Percentiles rank a stretch among this genome's conserved stretches.
phyloP scores from a whole-genome alignment of 2,888 invertebrate species.

The Drosophila putrida region DNA sequence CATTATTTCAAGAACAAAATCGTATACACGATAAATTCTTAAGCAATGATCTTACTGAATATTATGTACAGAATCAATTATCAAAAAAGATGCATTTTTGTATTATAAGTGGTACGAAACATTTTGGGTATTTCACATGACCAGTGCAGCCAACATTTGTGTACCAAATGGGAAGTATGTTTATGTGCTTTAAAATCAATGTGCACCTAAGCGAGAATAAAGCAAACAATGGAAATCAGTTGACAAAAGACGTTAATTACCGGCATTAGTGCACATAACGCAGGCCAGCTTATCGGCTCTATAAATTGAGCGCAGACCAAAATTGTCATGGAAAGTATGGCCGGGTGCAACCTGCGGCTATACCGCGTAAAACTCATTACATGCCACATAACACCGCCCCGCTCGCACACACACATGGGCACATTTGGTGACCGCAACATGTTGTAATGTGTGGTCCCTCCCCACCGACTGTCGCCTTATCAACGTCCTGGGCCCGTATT shows the following conservation, averaged over 20 bases:
- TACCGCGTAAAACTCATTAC: slow-evolving; percentile 76
- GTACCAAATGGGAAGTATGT: neutral
- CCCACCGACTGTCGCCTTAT: neutral
- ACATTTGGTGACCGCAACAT: slow-evolving; percentile 65
- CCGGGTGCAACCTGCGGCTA: slow-evolving; percentile 41
- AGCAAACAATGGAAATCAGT: slow-evolving; percentile 53
- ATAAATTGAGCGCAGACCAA: slow-evolving; percentile 58
- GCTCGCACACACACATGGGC: slow-evolving; percentile 10
- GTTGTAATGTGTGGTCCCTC: slow-evolving; percentile 59
- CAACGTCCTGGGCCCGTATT: slow-evolving; percentile 19
- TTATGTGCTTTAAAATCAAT: slow-evolving; percentile 1
- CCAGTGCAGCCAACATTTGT: neutral
- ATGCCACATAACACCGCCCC: slow-evolving; percentile 52
- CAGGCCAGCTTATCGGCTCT: slow-evolving; percentile 60
- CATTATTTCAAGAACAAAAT: too few species aligned
- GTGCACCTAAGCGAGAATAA: slow-evolving; percentile 17
- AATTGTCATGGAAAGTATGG: slow-evolving; percentile 56
- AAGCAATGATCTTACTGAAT: too few species aligned
- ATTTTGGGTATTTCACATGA: too few species aligned
- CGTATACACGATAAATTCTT: too few species aligned
- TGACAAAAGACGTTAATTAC: slow-evolving; percentile 76
- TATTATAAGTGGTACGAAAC: too few species aligned
- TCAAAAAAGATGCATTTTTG: too few species aligned
- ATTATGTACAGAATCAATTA: too few species aligned
- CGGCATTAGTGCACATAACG: slow-evolving; percentile 63